Conservation (phyloP, 2,797 vertebrate species). For the Pseudochaenichthys georgianus region DNA sequence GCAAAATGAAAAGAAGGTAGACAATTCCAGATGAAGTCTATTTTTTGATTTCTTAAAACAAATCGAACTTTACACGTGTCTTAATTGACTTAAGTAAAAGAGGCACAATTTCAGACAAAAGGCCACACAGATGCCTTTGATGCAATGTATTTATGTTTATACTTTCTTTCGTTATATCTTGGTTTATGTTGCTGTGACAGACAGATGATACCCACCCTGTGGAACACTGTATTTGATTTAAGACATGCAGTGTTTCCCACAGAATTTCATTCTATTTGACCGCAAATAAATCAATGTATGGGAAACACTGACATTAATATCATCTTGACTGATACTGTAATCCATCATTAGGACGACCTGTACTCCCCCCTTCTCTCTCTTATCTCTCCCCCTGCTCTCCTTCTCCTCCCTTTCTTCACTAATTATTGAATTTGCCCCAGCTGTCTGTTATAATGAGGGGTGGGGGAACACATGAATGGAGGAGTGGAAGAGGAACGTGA, state of each 20-base stretch:
- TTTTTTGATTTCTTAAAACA: no score
- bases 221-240: no score
- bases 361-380: slow-evolving; percentile 8
- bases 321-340: not conserved
- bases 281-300: no score
- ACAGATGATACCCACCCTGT: no score
- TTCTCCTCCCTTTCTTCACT: slow-evolving; percentile 19
- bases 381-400: slow-evolving; percentile 29
- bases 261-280: no score
- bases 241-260: no score
- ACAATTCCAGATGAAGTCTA: no score
- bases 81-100: not conserved
- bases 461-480: slow-evolving; percentile 19
- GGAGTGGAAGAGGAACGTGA: slow-evolving; percentile 24
- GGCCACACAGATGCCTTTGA: not conserved
- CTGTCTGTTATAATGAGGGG: slow-evolving; percentile 39
- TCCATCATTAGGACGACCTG: slow-evolving; percentile 10
- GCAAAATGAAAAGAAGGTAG: no score
- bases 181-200: no score
- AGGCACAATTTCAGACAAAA: not conserved
- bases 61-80: no score
- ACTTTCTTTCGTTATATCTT: no score
- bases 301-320: not conserved
- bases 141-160: not conserved
- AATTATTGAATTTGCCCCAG: slow-evolving; percentile 37